Base-by-base conservation (phyloP, 2,113 vertebrate genomes). In the Archilochus colubris region DNA sequence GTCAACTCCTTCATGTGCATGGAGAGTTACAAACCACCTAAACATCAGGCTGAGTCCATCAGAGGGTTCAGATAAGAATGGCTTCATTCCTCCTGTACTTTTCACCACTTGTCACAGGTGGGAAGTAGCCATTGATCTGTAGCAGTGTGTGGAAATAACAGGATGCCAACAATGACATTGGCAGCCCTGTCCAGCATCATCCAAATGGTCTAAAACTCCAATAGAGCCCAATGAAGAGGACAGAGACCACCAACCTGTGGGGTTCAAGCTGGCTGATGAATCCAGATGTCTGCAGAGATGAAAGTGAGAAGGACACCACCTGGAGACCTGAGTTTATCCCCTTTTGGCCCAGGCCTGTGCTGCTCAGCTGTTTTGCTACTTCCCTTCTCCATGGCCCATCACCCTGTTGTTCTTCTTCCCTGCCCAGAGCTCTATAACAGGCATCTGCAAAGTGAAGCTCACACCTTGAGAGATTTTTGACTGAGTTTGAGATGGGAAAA, bases 331-430 rank as follows among this genome's bases (percentile, higher is more conserved):
- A 91, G 4, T 10, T 27, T 28, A 25, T 9, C 44, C 16, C 23
- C 9, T 54, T 19, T 44, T 5, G 4, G 13, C 18, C 40, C 44
- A 27, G 38, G 3, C 33, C 10, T 0, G 3, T 20, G 24, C 6
- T 68, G 36, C 38, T 88, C 46, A 33, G 24, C 7, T 74, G 14
- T 19, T 83, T 40, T 24, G 12, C 23, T 83, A 19, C 36, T 30
- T 81, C n/a, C 43, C 44, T 57, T 24, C 61, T 81, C 25, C 68
- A 10, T 50, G 30, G 27, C 40, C 75, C 31, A 22, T 10, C 12
- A 66, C 7, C n/a, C 30, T 5, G 1, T 10, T 2, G 0, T 30
- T 91, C 46, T 76, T 2, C 68, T 57, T 64, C 53, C 20, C 59
- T 89, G 33, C 89, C 55, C 2, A 0, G 2, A 54, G 2, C 59